phyloP scores from a whole-genome alignment of 37 sponge, comb jelly and placozoan species.

The Haliclona indistincta region DNA sequence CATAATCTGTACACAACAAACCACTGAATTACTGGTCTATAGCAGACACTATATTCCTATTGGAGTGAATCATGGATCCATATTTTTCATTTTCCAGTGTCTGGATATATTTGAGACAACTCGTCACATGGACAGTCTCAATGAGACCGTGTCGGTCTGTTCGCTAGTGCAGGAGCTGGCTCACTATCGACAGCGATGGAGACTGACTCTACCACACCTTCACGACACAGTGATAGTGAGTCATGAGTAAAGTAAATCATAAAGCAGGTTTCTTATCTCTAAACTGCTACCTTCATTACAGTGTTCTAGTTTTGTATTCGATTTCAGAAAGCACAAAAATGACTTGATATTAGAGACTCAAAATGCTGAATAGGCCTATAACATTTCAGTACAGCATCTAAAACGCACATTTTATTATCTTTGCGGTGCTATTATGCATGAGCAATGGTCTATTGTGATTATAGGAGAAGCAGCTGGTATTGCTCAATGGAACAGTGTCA shows the following conservation, averaged over 20 bases:
- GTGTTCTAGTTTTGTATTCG: too few relatives aligned
- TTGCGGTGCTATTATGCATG: background rate
- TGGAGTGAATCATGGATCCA: background rate
- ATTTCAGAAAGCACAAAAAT: too few relatives aligned
- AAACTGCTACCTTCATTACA: background rate
- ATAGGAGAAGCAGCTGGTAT: background rate
- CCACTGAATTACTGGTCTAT: background rate
- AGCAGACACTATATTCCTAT: background rate
- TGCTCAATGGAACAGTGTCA: background rate
- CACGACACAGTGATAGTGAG: conserved; percentile 9
- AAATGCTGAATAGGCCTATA: too few relatives aligned
- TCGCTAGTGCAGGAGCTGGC: conserved; percentile 43
- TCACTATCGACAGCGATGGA: conserved; percentile 45
- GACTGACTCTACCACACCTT: conserved; percentile 41
- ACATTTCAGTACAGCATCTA: too few relatives aligned
- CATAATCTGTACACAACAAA: background rate
- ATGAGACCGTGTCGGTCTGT: conserved; percentile 30
- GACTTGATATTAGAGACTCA: too few relatives aligned
- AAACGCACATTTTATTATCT: too few relatives aligned
- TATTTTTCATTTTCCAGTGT: conserved; percentile 31
- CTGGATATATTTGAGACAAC: conserved; percentile 44
- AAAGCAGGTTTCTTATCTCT: background rate
- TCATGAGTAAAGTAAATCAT: background rate
- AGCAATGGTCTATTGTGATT: background rate
- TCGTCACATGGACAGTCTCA: conserved; percentile 2